Base-by-base conservation (phyloP, 2,888 invertebrate genomes). In the Leistus spinibarbis region DNA sequence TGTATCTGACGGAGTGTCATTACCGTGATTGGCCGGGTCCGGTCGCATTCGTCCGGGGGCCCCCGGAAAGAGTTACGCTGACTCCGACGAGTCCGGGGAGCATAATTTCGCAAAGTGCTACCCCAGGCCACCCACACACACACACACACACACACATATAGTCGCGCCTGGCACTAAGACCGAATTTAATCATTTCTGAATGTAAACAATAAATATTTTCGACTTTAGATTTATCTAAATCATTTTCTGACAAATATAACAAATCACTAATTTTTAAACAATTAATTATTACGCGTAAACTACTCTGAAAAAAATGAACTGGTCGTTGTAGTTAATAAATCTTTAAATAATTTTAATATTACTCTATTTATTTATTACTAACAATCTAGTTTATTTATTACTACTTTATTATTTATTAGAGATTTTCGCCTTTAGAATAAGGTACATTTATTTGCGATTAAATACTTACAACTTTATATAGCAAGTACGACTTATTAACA, bases 31-130 rank as follows among this genome's bases (percentile, higher is more conserved):
- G 79, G 78, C 79, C 77, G 66, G 60, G 73, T 73, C 73, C 73
- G 78, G 78, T 77, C 78, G 78, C 77, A 77, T 78, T 77, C 76
- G 73, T 77, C 77, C 77, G 77, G 77, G 68, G 70, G 65, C 20
- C 60, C 57, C 67, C 73, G 73, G 67, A 73, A 73, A 73, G 73
- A 73, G 73, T 73, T 73, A 73, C 73, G 76, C 78, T 78, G 79
- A 78, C 78, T 79, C 73, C 78, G 74, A 75, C 76, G 78, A 76
- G 78, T 77, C 78, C 77, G 78, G 77, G 78, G 62, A 73, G 73
- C 73, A 79, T 79, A 80, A 80, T 80, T 80, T 79, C 76, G 78
- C 77, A 78, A 79, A 80, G 80, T 80, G 80, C 79, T 79, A 40
- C 76, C 54, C 57, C 65, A 17, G 54, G 54, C 54, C 19, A 20